A percentile compares a stretch with the other conserved stretches of the same genome.
phyloP scores from a whole-genome alignment of 2,797 vertebrate species.

The Gila robusta region DNA sequence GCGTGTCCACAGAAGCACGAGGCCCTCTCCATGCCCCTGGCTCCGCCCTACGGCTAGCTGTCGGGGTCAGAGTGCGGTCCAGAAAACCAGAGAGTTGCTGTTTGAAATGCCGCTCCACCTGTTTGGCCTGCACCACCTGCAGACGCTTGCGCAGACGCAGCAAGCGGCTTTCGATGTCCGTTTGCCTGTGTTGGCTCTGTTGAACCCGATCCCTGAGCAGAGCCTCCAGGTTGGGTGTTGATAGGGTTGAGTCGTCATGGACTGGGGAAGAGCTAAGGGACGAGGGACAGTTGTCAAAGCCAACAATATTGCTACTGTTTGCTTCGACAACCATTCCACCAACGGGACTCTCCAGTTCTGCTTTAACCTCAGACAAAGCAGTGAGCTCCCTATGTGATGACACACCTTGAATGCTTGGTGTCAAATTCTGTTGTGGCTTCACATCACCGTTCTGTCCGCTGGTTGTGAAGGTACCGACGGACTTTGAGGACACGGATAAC shows the following conservation, averaged over 20 bases:
- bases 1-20: slow-evolving; percentile 85
- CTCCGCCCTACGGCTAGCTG: slow-evolving; percentile 78
- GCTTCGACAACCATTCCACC: slow-evolving; percentile 67
- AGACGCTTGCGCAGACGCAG: slow-evolving; percentile 93
- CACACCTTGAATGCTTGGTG: slow-evolving; percentile 71
- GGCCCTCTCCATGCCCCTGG: slow-evolving; percentile 75
- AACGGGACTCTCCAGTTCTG: slow-evolving; percentile 56
- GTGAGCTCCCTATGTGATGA: slow-evolving; percentile 68
- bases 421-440: slow-evolving; percentile 66
- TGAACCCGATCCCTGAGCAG: slow-evolving; percentile 87
- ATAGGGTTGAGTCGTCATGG: slow-evolving; percentile 60
- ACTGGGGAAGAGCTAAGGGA: slow-evolving; percentile 67
- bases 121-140: slow-evolving; percentile 97
- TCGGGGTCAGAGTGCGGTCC: slow-evolving; percentile 85
- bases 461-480: slow-evolving; percentile 6
- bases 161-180: slow-evolving; percentile 89
- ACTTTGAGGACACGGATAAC: slow-evolving; percentile 76
- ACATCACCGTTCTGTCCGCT: slow-evolving; percentile 22
- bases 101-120: slow-evolving; percentile 96
- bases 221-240: slow-evolving; percentile 81
- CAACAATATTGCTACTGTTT: slow-evolving; percentile 68
- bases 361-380: slow-evolving; percentile 53
- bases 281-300: slow-evolving; percentile 52
- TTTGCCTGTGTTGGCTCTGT: slow-evolving; percentile 85
- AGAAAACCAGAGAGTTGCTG: slow-evolving; percentile 95